Conservation (phyloP, 2,797 vertebrate species). For the Peromyscus eremicus region DNA sequence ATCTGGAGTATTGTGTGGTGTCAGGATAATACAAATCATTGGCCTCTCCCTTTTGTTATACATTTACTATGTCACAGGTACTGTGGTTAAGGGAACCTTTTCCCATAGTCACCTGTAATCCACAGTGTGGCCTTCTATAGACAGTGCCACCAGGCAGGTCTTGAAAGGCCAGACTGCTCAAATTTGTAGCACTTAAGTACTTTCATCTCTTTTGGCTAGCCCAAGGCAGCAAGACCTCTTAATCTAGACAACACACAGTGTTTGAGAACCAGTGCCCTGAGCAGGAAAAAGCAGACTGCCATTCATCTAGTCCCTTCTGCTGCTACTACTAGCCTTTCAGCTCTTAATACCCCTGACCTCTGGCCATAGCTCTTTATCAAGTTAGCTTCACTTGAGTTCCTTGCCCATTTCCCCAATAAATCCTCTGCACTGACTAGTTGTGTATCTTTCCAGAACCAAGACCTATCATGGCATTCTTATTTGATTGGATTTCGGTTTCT, state of each 20-base stretch:
- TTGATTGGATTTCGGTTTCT: slow-evolving; percentile 37
- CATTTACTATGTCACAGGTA: background rate
- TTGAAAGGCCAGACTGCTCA: slow-evolving; percentile 62
- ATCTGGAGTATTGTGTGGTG: background rate
- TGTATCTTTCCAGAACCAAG: slow-evolving; percentile 52
- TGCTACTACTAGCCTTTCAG: background rate
- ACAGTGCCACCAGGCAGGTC: slow-evolving; percentile 57
- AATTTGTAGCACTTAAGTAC: slow-evolving; percentile 38
- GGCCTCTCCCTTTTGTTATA: slow-evolving; percentile 25
- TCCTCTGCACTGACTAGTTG: background rate
- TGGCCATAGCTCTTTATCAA: slow-evolving; percentile 35
- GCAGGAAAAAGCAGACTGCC: slow-evolving; percentile 56
- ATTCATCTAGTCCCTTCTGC: slow-evolving; percentile 50
- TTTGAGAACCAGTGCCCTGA: slow-evolving; percentile 42
- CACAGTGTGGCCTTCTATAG: slow-evolving; percentile 8
- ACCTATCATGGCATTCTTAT: background rate
- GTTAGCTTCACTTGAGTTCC: background rate
- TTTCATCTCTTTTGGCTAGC: slow-evolving; percentile 68
- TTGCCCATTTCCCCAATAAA: slow-evolving; percentile 16
- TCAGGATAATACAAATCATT: slow-evolving; percentile 44
- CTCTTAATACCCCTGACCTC: slow-evolving; percentile 42
- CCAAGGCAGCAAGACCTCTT: slow-evolving; percentile 64
- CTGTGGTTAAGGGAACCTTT: slow-evolving; percentile 61
- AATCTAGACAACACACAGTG: background rate
- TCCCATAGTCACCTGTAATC: slow-evolving; percentile 29